These are phyloP conservation scores for Crenuchus spilurus DNA, from an alignment of 2,797 vertebrate genomes.

Conservation along the genomic window DNA sequence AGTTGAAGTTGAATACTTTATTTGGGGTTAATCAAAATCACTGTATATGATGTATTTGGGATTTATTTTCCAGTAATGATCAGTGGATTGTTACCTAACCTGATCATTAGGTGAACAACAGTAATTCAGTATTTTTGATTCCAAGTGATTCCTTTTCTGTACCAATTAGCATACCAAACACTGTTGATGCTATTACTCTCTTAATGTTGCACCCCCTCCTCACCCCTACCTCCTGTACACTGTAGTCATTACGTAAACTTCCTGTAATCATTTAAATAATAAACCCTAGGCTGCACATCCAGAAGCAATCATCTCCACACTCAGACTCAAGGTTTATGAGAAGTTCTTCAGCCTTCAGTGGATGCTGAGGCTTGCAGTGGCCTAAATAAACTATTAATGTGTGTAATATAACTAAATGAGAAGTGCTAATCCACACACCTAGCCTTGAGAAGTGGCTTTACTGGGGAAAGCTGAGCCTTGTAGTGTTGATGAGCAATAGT, in stretches of 20 bases:
- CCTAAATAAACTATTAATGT: constrained; percentile 26
- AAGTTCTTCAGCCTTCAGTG: constrained; percentile 3
- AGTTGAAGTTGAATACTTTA: too few species aligned
- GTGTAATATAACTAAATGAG: neutral
- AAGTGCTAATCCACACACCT: constrained; percentile 23
- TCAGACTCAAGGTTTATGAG: constrained; percentile 39
- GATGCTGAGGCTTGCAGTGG: neutral
- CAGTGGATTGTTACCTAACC: too few species aligned
- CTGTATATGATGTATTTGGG: too few species aligned
- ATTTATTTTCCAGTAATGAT: too few species aligned
- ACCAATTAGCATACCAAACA: too few species aligned
- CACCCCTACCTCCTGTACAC: too few species aligned
- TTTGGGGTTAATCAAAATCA: too few species aligned
- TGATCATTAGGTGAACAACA: too few species aligned
- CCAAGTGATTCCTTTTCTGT: too few species aligned
- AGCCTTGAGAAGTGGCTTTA: constrained; percentile 17
- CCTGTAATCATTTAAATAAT: constrained; percentile 57
- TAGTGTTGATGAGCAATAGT: neutral
- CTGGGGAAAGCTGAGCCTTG: neutral
- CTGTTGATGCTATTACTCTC: too few species aligned
- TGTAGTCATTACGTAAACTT: constrained; percentile 55
- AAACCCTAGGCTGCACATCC: constrained; percentile 29
- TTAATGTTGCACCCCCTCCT: neutral
- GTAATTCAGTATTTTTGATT: too few species aligned
- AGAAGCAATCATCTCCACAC: constrained; percentile 38